These are phyloP conservation scores for Chymomyza amoena DNA, from an alignment of 2,888 invertebrate species.

Conservation along the genomic window DNA sequence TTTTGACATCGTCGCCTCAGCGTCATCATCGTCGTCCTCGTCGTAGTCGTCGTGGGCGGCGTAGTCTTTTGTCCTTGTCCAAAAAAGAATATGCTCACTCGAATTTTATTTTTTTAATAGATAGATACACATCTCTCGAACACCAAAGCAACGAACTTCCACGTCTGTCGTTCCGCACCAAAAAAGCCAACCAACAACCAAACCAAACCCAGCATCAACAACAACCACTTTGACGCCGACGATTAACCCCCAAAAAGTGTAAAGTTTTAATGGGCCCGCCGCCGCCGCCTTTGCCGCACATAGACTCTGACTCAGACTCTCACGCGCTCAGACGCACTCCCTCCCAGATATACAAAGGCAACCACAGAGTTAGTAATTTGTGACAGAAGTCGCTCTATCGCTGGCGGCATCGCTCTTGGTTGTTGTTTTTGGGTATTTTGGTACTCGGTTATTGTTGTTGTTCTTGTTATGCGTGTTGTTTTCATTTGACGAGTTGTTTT, in stretches of 20 bases:
- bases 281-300: too few species aligned
- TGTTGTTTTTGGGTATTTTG: neutral
- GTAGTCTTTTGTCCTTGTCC: constrained; percentile 55
- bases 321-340: constrained; percentile 1
- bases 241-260: constrained; percentile 70
- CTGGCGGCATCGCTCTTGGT: neutral
- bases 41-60: constrained; percentile 30
- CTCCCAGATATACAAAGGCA: neutral
- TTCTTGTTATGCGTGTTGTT: constrained; percentile 3
- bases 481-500: constrained; percentile 6
- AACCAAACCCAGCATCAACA: neutral
- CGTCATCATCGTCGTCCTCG: constrained; percentile 27
- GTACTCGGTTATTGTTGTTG: neutral
- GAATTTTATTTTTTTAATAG: constrained; percentile 70
- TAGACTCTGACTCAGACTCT: neutral
- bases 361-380: constrained; percentile 44
- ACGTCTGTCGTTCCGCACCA: too few species aligned
- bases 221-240: constrained; percentile 58
- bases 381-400: constrained; percentile 5
- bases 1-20: constrained; percentile 32
- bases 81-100: constrained; percentile 34
- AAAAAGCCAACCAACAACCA: neutral
- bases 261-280: constrained; percentile 52
- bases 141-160: constrained; percentile 18
- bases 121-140: constrained; percentile 64